phyloP scores from a whole-genome alignment of 1,140 invertebrate species.

The Theocolax elegans region DNA sequence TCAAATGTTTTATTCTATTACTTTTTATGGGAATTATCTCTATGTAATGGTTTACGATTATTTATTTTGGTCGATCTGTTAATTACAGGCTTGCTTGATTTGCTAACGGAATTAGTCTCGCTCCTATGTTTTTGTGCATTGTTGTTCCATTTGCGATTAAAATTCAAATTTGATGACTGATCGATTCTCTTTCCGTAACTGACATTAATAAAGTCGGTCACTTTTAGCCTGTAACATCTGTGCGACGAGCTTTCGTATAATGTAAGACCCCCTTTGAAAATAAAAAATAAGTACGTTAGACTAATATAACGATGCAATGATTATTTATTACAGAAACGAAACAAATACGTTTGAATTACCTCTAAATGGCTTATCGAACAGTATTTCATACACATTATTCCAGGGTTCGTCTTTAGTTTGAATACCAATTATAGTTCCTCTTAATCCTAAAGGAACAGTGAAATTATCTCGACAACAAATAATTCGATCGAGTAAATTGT shows the following conservation, averaged over 20 bases:
- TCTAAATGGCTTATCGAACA: slow-evolving; percentile 81
- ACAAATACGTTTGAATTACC: too few species aligned
- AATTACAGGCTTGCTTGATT: too few species aligned
- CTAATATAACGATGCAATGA: not conserved
- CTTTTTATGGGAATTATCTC: too few species aligned
- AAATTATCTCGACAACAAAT: slow-evolving; percentile 79
- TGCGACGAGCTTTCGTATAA: slow-evolving; percentile 66
- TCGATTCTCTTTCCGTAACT: slow-evolving; percentile 65
- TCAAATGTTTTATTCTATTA: too few species aligned
- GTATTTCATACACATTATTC: slow-evolving; percentile 75
- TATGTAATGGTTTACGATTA: too few species aligned
- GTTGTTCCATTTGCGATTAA: too few species aligned
- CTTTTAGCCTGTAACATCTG: slow-evolving; percentile 69
- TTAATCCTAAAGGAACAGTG: slow-evolving; percentile 83
- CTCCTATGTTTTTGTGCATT: too few species aligned
- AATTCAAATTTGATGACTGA: too few species aligned
- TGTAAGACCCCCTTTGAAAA: slow-evolving; percentile 73
- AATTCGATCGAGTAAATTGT: slow-evolving; percentile 84
- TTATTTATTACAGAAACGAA: too few species aligned
- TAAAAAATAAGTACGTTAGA: slow-evolving; percentile 36
- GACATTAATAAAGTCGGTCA: slow-evolving; percentile 72
- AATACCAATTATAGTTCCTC: slow-evolving; percentile 84
- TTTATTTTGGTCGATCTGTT: too few species aligned
- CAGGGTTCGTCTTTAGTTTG: slow-evolving; percentile 66
- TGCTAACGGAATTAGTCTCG: too few species aligned